Evolutionary conservation across 2,888 invertebrate genomes (phyloP), one percentile per base, ranked within the genome.

Genomic region (Sarcophaga variegata): DNA sequence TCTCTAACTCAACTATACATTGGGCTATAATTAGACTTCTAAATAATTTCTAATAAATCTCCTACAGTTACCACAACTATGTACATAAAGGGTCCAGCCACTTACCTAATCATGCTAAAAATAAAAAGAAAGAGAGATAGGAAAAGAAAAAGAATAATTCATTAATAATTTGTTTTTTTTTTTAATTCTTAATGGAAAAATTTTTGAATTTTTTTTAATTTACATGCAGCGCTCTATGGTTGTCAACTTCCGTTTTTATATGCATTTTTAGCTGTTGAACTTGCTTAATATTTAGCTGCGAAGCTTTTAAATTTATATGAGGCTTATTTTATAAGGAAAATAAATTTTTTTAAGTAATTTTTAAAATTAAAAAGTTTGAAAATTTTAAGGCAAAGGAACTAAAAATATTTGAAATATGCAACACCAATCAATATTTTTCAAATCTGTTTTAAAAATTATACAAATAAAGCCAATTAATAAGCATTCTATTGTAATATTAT

Each of bases 81-180:
- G n/a, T n/a, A n/a, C n/a, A n/a, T n/a, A n/a, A n/a, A 60, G 20
- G 20, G n/a, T 62, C 62, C n/a, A 22, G 60, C 14, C 27, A 83
- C 80, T 84, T 84, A 81, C 84, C 80, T 54, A 81, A 72, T 60
- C 70, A 49, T 20, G 27, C 84, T 81, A 79, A 79, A 83, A 71
- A 37, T 54, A 62, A 80, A 72, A 63, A 83, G 62, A 83, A 54
- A 49, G n/a, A 72, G n/a, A 78, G 70, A 72, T 20, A 22, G 49
- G 49, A 62, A 54, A 17, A 54, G 47, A 49, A 14, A 27, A 45
- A 66, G 59, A 49, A 17, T 49, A 54, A 67, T 11, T 69, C 63
- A 11, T n/a, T 63, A 5, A 49, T 64, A 60, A 25, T 25, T 45
- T 12, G 0, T 60, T 3, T 66, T n/a, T 49, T 47, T 4, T 49